Evolutionary conservation across 2,888 invertebrate genomes (phyloP).

Genomic region (Rhingia rostrata): DNA sequence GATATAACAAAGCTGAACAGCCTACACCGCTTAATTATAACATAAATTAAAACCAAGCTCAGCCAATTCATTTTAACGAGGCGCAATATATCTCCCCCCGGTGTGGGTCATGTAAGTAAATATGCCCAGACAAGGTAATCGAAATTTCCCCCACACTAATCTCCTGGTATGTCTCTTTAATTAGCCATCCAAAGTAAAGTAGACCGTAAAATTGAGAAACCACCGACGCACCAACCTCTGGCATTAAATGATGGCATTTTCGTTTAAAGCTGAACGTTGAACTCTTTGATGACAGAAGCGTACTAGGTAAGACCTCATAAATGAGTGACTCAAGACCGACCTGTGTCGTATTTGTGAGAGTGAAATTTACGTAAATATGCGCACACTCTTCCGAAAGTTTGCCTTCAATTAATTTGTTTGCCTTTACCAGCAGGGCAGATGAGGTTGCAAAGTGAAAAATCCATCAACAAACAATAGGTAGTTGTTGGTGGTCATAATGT

Average conservation of each 20-base stretch:
- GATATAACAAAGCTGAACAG: too few relatives aligned
- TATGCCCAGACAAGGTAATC: slow-evolving; percentile 9
- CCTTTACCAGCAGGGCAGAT: neutral
- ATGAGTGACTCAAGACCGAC: slow-evolving; percentile 9
- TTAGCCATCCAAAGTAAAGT: slow-evolving; percentile 26
- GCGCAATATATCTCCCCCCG: slow-evolving; percentile 27
- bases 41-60: slow-evolving; percentile 10
- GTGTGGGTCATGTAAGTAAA: slow-evolving; percentile 23
- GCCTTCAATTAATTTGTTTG: slow-evolving; percentile 57
- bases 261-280: slow-evolving; percentile 10
- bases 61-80: slow-evolving; percentile 45
- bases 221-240: slow-evolving; percentile 13
- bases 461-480: slow-evolving; percentile 53
- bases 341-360: slow-evolving; percentile 39
- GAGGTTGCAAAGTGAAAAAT: slow-evolving; percentile 19
- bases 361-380: slow-evolving; percentile 61
- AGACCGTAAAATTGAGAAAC: slow-evolving; percentile 34
- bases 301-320: neutral
- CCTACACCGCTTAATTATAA: slow-evolving; percentile 19
- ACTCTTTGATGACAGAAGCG: slow-evolving; percentile 9
- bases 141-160: slow-evolving; percentile 4
- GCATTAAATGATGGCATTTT: neutral
- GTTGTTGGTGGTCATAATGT: slow-evolving; percentile 68
- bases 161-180: slow-evolving; percentile 6
- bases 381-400: slow-evolving; percentile 41